These are phyloP conservation scores for Drosophila mauritiana DNA, from an alignment of 1,140 invertebrate genomes.

Conservation along the genomic window DNA sequence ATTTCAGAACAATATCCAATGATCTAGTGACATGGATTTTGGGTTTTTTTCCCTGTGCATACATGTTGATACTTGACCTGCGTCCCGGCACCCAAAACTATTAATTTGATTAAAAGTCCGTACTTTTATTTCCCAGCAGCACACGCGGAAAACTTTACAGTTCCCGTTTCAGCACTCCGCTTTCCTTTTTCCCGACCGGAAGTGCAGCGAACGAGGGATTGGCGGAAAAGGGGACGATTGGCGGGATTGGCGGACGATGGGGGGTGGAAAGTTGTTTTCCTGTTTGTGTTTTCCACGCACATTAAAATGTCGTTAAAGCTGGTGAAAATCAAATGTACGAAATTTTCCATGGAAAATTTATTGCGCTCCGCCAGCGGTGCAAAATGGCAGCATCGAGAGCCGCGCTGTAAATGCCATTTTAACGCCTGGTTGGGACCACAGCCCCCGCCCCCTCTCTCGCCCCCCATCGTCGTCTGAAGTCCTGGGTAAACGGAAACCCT, in stretches of 20 bases:
- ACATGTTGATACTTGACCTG: constrained; percentile 38
- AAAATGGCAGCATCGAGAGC: constrained; percentile 24
- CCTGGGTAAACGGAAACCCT: constrained; percentile 9
- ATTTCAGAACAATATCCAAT: not conserved
- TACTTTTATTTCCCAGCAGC: constrained; percentile 70
- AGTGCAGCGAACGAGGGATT: constrained; percentile 25
- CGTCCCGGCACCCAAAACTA: constrained; percentile 58
- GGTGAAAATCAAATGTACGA: constrained; percentile 79
- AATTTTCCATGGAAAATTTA: constrained; percentile 77
- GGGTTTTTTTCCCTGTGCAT: constrained; percentile 11
- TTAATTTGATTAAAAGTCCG: constrained; percentile 80
- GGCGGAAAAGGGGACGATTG: too few species aligned
- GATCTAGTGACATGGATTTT: not conserved
- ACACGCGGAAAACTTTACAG: constrained; percentile 59
- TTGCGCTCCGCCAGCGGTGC: constrained; percentile 39
- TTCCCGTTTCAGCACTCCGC: constrained; percentile 8
- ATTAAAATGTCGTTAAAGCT: constrained; percentile 84
- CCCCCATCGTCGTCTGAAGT: not conserved
- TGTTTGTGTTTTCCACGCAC: constrained; percentile 72
- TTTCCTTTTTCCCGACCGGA: constrained; percentile 7
- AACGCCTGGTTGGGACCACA: constrained; percentile 60
- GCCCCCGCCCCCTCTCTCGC: not conserved
- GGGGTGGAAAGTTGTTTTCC: constrained; percentile 32
- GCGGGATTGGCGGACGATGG: too few species aligned
- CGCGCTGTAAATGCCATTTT: constrained; percentile 59